These are phyloP conservation scores for Sitta europaea DNA, from an alignment of 2,113 vertebrate species.

Conservation along the genomic window DNA sequence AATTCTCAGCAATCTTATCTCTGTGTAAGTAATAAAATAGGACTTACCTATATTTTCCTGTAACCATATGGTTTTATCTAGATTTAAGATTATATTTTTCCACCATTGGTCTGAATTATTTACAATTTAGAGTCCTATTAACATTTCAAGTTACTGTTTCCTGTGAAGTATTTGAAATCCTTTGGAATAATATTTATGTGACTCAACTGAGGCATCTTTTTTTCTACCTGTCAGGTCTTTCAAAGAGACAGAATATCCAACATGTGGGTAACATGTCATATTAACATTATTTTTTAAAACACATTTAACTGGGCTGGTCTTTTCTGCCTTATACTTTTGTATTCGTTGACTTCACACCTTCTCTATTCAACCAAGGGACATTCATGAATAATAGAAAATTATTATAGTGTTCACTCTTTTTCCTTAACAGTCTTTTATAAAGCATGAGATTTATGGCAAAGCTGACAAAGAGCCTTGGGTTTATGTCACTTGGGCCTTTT, in stretches of 20 bases:
- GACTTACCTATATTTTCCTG: not conserved
- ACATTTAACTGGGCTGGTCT: not conserved
- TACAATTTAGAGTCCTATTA: not conserved
- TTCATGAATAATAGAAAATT: not conserved
- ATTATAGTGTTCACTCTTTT: not conserved
- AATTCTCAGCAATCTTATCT: not conserved
- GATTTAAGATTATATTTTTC: not conserved
- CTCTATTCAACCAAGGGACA: not conserved
- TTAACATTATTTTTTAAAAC: not conserved
- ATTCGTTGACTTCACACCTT: not conserved
- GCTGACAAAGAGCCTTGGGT: not conserved
- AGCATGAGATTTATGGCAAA: not conserved
- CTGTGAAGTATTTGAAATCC: slow-evolving; percentile 16
- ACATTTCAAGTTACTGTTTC: not conserved
- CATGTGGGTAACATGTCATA: not conserved
- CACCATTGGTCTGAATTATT: not conserved
- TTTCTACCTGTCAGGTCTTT: slow-evolving; percentile 22
- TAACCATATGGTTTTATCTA: not conserved
- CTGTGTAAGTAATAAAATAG: not conserved
- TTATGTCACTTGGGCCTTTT: not conserved
- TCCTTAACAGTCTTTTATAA: not conserved
- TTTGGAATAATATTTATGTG: slow-evolving; percentile 22
- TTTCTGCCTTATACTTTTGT: not conserved
- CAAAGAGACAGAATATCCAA: not conserved
- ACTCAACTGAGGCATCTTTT: slow-evolving; percentile 5